Percentiles rank a stretch among this genome's conserved stretches.
Evolutionary conservation across 2,113 vertebrate species (phyloP).

Genomic region (Hemiprocne comata): DNA sequence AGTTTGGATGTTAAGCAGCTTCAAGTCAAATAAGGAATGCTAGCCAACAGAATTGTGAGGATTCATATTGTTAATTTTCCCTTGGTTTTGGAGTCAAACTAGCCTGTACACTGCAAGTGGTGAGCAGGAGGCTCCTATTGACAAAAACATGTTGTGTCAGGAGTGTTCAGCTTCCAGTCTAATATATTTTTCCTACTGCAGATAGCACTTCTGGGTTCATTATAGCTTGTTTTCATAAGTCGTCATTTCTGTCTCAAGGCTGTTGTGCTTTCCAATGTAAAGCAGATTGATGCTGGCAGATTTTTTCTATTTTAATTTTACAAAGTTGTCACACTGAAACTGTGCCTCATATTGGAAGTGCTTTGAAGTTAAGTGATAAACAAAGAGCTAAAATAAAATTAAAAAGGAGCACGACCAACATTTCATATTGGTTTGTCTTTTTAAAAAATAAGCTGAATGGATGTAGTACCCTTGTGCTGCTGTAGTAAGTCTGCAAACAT

Average conservation of each 20-base stretch:
- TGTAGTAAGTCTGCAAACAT: conserved; percentile 74
- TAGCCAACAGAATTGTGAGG: background rate
- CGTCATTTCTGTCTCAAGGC: conserved; percentile 58
- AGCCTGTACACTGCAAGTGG: background rate
- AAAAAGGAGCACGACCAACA: conserved; percentile 65
- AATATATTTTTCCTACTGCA: background rate
- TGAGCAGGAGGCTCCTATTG: background rate
- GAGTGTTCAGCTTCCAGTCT: conserved; percentile 7
- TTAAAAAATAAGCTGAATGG: conserved; percentile 64
- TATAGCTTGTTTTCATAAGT: conserved; percentile 37
- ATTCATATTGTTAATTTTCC: background rate
- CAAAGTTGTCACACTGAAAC: conserved; percentile 69
- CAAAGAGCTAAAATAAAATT: conserved; percentile 78
- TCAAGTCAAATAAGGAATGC: background rate
- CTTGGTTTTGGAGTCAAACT: background rate
- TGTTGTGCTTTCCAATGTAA: conserved; percentile 58
- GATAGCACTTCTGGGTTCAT: conserved; percentile 53
- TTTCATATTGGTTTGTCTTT: conserved; percentile 71
- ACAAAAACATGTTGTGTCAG: conserved; percentile 24
- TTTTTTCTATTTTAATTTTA: conserved; percentile 73
- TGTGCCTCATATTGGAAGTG: conserved; percentile 50
- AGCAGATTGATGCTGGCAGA: conserved; percentile 66
- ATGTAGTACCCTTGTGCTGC: conserved; percentile 65
- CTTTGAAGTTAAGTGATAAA: conserved; percentile 76
- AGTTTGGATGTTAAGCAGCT: background rate